Evolutionary conservation across 2,113 vertebrate species (phyloP), one percentile per base, ranked within the genome.

Genomic region (Verasper variegatus): DNA sequence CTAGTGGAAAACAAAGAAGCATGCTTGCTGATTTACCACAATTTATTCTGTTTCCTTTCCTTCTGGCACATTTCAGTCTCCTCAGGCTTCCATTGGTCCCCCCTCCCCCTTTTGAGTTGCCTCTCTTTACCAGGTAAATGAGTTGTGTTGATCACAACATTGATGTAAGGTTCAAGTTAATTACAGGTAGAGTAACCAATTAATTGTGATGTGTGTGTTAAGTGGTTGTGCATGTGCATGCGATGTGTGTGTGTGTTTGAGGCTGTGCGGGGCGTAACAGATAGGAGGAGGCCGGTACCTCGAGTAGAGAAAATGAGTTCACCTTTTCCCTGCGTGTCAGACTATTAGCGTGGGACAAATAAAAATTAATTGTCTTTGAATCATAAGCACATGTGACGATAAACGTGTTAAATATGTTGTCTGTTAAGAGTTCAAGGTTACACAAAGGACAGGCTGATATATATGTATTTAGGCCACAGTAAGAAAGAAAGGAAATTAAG

Each of bases 111-210:
- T 58, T 31, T 67, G 20, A 78, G 31, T 71, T 55, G 5, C n/a
- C 51, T 64, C 76, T 76, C 40, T 67, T 74, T 76, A 64, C 35
- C 62, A 76, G 79, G 75, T 89, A 87, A 42, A 91, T 83, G 78
- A 89, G 83, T 55, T 76, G 71, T 81, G 77, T 80, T 85, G 83
- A 87, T 91, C 73, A 82, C 71, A 84, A 81, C 79, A 83, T 55
- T 69, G 69, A 91, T 69, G 73, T 71, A 21, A 60, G 79, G 65
- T 78, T 83, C 65, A 54, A 76, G 70, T 80, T 90, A 88, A 92
- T 89, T 89, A 88, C 82, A 88, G 76, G 86, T 86, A 71, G 35
- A 82, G 76, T 78, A 74, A 80, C 65, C 47, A 80, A 83, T 88
- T 86, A 87, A 86, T 51, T 71, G 55, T 71, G 52, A 68, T 80